Evolutionary conservation across 1,140 invertebrate species (phyloP).

Genomic region (Mizuhopecten yessoensis): DNA sequence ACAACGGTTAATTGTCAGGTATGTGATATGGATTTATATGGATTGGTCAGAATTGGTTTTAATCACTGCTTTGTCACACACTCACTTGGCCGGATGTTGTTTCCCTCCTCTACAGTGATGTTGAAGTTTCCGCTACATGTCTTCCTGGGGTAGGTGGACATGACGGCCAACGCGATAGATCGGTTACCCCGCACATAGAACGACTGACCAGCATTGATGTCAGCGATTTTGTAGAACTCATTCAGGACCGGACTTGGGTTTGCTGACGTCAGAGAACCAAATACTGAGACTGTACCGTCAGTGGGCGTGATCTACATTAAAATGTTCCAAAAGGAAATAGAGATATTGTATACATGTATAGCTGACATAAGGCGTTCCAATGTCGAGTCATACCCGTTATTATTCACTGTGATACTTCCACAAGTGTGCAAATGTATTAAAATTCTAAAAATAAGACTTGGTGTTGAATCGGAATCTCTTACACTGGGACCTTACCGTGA

Average conservation of each 20-base stretch:
- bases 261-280: slow-evolving; percentile 56
- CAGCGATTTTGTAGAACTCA: slow-evolving; percentile 58
- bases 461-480: too few species aligned
- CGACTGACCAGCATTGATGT: slow-evolving; percentile 44
- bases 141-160: slow-evolving; percentile 42
- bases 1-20: too few species aligned
- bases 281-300: slow-evolving; percentile 57
- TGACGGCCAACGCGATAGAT: slow-evolving; percentile 49
- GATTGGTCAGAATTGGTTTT: too few species aligned
- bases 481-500: slow-evolving; percentile 58
- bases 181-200: slow-evolving; percentile 54
- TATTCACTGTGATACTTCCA: too few species aligned
- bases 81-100: slow-evolving; percentile 47
- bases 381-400: too few species aligned
- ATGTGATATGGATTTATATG: too few species aligned
- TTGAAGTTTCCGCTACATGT: slow-evolving; percentile 52
- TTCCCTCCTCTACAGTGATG: slow-evolving; percentile 53
- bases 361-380: too few species aligned
- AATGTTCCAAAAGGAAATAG: too few species aligned
- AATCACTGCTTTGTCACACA: background rate
- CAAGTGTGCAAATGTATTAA: too few species aligned
- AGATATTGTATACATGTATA: too few species aligned
- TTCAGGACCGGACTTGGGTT: slow-evolving; percentile 59
- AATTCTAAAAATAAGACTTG: too few species aligned
- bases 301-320: slow-evolving; percentile 49